Evolutionary conservation across 2,888 invertebrate species (phyloP).

Genomic region (Arenicola marina): DNA sequence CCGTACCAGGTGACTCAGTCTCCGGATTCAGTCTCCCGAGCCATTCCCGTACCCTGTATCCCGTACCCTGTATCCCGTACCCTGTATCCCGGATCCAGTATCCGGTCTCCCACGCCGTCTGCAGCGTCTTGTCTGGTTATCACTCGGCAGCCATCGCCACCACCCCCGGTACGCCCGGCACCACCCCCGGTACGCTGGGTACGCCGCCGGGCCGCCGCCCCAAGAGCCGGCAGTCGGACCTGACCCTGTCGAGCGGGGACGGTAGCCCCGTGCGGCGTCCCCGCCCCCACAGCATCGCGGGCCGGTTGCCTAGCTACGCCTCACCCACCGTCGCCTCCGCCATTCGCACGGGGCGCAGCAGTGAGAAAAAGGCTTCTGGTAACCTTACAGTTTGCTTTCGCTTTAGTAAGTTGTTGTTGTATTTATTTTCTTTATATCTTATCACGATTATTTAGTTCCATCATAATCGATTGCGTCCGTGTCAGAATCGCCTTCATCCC

Average conservation of each 20-base stretch:
- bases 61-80: too few relatives aligned
- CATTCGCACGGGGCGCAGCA: conserved; percentile 21
- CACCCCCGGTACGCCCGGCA: too few relatives aligned
- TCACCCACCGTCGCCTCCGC: conserved; percentile 32
- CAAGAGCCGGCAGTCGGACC: conserved; percentile 26
- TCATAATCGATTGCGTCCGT: too few relatives aligned
- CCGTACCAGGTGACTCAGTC: too few relatives aligned
- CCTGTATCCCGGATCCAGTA: too few relatives aligned
- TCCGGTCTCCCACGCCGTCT: too few relatives aligned
- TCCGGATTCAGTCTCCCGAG: too few relatives aligned
- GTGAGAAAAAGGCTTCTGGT: conserved; percentile 27
- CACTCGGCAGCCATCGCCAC: too few relatives aligned
- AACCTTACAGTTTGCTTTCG: conserved; percentile 27
- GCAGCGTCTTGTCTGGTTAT: too few relatives aligned
- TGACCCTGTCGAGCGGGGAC: conserved; percentile 24
- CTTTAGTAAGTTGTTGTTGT: conserved; percentile 25
- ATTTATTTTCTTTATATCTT: conserved; percentile 1
- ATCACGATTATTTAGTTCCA: too few relatives aligned
- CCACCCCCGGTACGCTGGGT: neutral
- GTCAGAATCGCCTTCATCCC: too few relatives aligned
- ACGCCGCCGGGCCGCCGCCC: conserved; percentile 9
- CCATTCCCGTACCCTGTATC: too few relatives aligned
- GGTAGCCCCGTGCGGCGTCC: conserved; percentile 23
- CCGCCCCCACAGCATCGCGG: conserved; percentile 37
- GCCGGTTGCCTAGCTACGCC: conserved; percentile 34